Base-by-base conservation (phyloP, 1,140 invertebrate species). In the Drosophila ananassae region DNA sequence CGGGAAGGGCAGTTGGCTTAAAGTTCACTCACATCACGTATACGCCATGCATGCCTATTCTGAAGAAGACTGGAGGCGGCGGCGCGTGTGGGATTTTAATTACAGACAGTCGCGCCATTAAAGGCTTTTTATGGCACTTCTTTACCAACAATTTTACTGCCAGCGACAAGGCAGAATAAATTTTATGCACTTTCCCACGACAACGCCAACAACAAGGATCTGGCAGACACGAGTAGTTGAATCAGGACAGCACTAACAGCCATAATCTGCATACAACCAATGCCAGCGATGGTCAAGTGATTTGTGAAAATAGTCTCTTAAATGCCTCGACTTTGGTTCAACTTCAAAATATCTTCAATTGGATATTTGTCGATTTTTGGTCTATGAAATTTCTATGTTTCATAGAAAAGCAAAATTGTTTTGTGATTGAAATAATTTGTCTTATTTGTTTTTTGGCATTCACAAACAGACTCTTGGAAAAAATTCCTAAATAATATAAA, bases 61-160 rank as follows among this genome's bases (percentile, higher is more conserved):
- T 30, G 10, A 32, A 51, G 56, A 39, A 54, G 52, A 34, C 34
- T 37, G 53, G 30, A 46, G 30, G 34, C 55, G 47, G 48, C 47
- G 30, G 73, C 73, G 73, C 64, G 73, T 77, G 48, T 76, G 60
- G 46, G 52, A 64, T 87, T 71, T 87, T 87, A 87, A 87, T 87
- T 87, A 89, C 83, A 82, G 59, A 76, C 71, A 75, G 83, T 69
- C 79, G 83, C 79, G 71, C 73, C 79, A 89, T 87, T 83, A 87
- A 87, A 83, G 55, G 58, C 72, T 89, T 83, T 87, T 87, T 83
- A 87, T 89, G 77, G 76, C 53, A 75, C 71, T 87, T 87, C 79
- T 87, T 87, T 77, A 34, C 53, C 67, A 83, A 81, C 58, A 79
- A 69, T 89, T 87, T 87, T 79, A 87, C 56, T 61, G 66, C 82